Evolutionary conservation across 2,888 invertebrate genomes (phyloP).

Genomic region (Trachelus iudaicus): DNA sequence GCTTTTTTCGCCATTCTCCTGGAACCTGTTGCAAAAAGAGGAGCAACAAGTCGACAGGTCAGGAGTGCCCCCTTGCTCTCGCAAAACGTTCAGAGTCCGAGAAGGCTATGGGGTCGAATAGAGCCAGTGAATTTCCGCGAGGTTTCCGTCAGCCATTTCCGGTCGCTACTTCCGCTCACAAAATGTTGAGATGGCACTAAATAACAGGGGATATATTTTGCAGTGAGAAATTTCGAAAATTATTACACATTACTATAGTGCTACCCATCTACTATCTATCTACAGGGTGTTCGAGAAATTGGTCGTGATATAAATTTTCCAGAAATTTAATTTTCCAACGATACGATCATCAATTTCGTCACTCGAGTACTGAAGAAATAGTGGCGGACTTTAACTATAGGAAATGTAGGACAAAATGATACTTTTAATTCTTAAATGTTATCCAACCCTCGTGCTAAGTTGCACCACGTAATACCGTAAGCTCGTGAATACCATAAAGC

Average conservation of each 20-base stretch:
- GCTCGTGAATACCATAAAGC: no score
- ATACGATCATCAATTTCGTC: neutral
- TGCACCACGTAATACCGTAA: no score
- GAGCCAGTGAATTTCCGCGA: neutral
- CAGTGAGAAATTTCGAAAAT: neutral
- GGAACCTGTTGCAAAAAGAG: slow-evolving; percentile 33
- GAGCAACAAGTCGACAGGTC: slow-evolving; percentile 29
- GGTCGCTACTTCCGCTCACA: neutral
- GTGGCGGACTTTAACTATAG: no score
- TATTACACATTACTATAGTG: neutral
- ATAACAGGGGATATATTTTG: neutral
- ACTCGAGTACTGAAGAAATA: no score
- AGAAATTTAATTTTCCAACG: neutral
- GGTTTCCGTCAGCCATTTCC: neutral
- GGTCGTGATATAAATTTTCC: neutral
- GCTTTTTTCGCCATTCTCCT: slow-evolving; percentile 12
- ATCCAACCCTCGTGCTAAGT: no score
- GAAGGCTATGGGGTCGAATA: neutral
- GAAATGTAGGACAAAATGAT: no score
- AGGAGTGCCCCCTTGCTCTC: neutral
- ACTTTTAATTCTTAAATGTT: no score
- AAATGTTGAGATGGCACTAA: neutral
- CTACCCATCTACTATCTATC: neutral
- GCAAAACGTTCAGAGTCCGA: neutral
- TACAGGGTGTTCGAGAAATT: neutral